phyloP scores from a whole-genome alignment of 1,140 invertebrate genomes.

The Trichonephila clavipes region DNA sequence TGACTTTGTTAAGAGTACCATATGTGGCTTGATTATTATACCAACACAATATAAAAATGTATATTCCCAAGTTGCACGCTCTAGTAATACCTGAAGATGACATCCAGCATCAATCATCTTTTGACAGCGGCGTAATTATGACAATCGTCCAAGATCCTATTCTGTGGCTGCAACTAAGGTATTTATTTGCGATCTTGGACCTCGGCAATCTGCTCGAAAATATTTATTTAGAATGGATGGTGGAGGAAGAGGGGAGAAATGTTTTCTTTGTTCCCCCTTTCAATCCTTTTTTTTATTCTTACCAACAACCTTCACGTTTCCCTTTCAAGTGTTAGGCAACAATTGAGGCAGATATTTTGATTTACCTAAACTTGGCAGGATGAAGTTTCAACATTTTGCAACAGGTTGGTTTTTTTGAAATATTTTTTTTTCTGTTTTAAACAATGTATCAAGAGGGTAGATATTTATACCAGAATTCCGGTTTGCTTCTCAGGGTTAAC shows the following conservation, averaged over 20 bases:
- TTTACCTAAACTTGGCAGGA: not conserved
- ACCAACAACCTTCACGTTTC: not conserved
- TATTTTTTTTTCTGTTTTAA: not conserved
- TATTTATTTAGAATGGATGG: conserved; percentile 50
- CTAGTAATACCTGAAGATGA: conserved; percentile 30
- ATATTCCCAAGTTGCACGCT: not conserved
- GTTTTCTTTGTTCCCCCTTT: conserved; percentile 53
- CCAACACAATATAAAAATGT: conserved; percentile 69
- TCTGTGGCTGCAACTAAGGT: conserved; percentile 44
- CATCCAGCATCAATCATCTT: conserved; percentile 59
- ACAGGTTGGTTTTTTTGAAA: not conserved
- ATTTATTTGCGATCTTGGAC: conserved; percentile 53
- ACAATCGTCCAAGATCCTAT: conserved; percentile 59
- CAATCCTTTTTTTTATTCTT: not conserved
- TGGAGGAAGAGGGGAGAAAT: not conserved
- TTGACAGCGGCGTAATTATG: conserved; percentile 68
- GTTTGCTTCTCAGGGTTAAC: not conserved
- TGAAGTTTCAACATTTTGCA: not conserved
- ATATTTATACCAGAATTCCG: not conserved
- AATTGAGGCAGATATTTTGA: not conserved
- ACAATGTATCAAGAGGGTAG: not conserved
- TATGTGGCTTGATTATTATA: conserved; percentile 55
- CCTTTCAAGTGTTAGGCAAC: not conserved
- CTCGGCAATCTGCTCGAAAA: conserved; percentile 29
- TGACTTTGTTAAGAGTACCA: conserved; percentile 59